These are phyloP conservation scores for Platycheirus rosarum DNA, from an alignment of 2,888 invertebrate genomes.

Conservation along the genomic window DNA sequence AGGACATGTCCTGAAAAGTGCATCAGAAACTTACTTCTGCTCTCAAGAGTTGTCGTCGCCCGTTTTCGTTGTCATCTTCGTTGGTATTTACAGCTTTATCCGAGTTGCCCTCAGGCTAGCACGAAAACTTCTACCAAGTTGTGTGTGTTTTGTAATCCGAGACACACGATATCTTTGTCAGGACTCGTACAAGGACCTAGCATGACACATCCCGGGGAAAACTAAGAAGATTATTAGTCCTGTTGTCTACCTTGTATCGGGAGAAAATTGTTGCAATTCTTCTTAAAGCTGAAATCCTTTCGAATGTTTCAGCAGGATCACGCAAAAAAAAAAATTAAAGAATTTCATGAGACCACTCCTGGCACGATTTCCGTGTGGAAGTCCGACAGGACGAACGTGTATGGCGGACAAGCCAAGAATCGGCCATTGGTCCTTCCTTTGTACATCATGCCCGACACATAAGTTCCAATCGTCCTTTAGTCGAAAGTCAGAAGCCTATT, in stretches of 20 bases:
- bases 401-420: not conserved
- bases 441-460: not conserved
- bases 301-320: conserved; percentile 14
- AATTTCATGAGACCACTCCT: conserved; percentile 41
- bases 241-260: conserved; percentile 39
- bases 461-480: not conserved
- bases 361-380: conserved; percentile 32
- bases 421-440: conserved; percentile 25
- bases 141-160: conserved; percentile 35
- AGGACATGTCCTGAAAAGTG: conserved; percentile 23
- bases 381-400: not conserved
- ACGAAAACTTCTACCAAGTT: conserved; percentile 63
- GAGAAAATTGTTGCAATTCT: conserved; percentile 60
- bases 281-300: conserved; percentile 51
- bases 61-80: conserved; percentile 2
- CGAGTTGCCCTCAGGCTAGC: conserved; percentile 58
- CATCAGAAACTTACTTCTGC: conserved; percentile 67
- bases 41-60: conserved; percentile 53
- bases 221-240: conserved; percentile 35
- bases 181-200: conserved; percentile 26
- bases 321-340: conserved; percentile 7
- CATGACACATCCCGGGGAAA: conserved; percentile 14
- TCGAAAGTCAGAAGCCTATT: conserved; percentile 8
- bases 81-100: conserved; percentile 29
- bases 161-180: conserved; percentile 17